phyloP scores from a whole-genome alignment of 2,797 vertebrate genomes.

The Polyboroides typus region DNA sequence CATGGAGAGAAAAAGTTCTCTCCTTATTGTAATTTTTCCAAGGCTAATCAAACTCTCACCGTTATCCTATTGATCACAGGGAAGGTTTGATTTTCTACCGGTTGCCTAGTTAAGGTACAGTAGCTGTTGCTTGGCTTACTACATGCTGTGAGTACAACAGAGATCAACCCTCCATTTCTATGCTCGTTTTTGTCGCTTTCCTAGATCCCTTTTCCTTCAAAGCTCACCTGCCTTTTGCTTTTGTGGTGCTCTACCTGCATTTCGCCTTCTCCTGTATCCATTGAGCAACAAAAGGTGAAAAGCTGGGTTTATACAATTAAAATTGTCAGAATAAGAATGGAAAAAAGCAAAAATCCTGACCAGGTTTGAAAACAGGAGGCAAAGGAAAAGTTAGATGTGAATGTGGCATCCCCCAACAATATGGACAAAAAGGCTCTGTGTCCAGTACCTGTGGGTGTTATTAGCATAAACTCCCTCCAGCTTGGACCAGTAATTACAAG shows the following conservation, averaged over 20 bases:
- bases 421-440: not conserved
- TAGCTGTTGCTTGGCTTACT: slow-evolving; percentile 63
- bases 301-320: slow-evolving; percentile 58
- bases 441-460: not conserved
- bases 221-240: slow-evolving; percentile 62
- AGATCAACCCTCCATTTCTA: slow-evolving; percentile 62
- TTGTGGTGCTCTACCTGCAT: slow-evolving; percentile 59
- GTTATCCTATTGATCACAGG: slow-evolving; percentile 55
- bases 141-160: slow-evolving; percentile 64
- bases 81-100: slow-evolving; percentile 61
- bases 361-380: slow-evolving; percentile 10
- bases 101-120: slow-evolving; percentile 64
- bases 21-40: slow-evolving; percentile 65
- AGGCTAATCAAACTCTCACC: slow-evolving; percentile 64
- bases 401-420: not conserved
- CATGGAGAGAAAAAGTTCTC: slow-evolving; percentile 59
- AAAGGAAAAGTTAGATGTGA: not conserved
- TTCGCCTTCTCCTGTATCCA: slow-evolving; percentile 15
- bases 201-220: slow-evolving; percentile 57
- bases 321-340: not conserved
- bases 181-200: slow-evolving; percentile 55
- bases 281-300: slow-evolving; percentile 61
- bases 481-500: not conserved
- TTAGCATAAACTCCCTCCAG: not conserved
- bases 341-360: not conserved